Base-by-base conservation (phyloP, 2,888 invertebrate genomes). In the Xestia sexstrigata region DNA sequence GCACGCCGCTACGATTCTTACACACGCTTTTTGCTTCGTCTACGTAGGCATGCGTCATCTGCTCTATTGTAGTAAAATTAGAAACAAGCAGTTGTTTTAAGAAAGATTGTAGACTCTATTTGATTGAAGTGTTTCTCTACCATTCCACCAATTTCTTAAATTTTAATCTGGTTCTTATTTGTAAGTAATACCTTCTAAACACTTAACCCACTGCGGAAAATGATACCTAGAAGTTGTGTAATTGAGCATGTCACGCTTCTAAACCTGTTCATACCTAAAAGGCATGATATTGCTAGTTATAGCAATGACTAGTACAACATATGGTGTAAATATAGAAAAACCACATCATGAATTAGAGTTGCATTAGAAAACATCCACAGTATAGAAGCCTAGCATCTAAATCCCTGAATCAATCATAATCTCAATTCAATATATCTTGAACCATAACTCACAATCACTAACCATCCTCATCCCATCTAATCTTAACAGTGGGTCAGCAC, bases 401-500 rank as follows among this genome's bases (percentile, higher is more conserved):
- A 70, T 70, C 42, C 39, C 42, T 42, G 42, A 72, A 70, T 79
- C 73, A 83, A 70, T 79, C 73, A 83, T 26, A n/a, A n/a, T n/a
- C n/a, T n/a, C n/a, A n/a, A n/a, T n/a, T n/a, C n/a, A n/a, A n/a
- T n/a, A 52, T 26, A 76, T 67, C 74, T 70, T 4, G 8, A 23
- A 15, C 15, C 60, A 74, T 72, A 83, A 77, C 70, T 84, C 74
- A 84, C 62, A 69, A 69, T 79, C 68, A 77, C 52, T 30, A 58
- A 52, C 66, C 52, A 72, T 70, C 63, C 60, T 75, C 77, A 49
- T 49, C 68, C 58, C 69, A 73, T 84, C 84, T 84, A 75, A 84
- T 84, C 83, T 81, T 17, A 76, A 69, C 78, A 81, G 78, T 81
- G 72, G 84, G 84, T 85, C 84, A 84, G 82, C 84, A 82, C 79